Evolutionary conservation across 2,888 invertebrate genomes (phyloP).

Genomic region (Phyto melanocephala): DNA sequence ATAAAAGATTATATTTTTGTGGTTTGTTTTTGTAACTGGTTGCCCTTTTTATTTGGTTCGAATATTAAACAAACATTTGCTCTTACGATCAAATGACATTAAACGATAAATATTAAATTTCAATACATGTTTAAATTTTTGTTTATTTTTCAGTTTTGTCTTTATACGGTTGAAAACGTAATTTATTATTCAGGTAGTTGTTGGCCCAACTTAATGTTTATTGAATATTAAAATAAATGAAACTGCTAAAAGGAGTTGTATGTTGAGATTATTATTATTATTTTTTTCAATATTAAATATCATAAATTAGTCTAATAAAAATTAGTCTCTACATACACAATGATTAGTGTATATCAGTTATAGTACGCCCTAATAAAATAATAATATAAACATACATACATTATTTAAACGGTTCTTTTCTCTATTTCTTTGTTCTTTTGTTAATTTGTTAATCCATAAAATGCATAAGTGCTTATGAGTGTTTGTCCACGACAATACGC

Average conservation of each 20-base stretch:
- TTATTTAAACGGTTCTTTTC: too few species aligned
- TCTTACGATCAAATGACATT: constrained; percentile 30
- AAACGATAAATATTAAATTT: constrained; percentile 56
- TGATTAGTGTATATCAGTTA: too few species aligned
- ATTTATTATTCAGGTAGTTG: neutral
- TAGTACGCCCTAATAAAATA: too few species aligned
- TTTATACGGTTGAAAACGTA: constrained; percentile 3
- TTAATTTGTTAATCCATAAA: too few species aligned
- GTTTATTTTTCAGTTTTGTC: neutral
- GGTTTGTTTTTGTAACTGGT: neutral
- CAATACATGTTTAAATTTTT: neutral
- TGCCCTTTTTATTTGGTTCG: neutral
- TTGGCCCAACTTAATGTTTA: neutral
- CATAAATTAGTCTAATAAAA: constrained; percentile 1
- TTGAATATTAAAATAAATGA: neutral
- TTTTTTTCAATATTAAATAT: constrained; percentile 31
- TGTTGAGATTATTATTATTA: too few species aligned
- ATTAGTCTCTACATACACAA: too few species aligned
- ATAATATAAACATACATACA: too few species aligned
- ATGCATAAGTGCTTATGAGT: too few species aligned
- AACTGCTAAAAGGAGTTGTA: neutral
- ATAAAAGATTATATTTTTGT: constrained; percentile 46
- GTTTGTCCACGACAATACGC: too few species aligned
- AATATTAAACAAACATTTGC: constrained; percentile 46
- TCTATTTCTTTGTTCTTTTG: too few species aligned